These are phyloP conservation scores for Pantherophis vulpinus DNA, from an alignment of 2,797 vertebrate genomes.

Conservation along the genomic window DNA sequence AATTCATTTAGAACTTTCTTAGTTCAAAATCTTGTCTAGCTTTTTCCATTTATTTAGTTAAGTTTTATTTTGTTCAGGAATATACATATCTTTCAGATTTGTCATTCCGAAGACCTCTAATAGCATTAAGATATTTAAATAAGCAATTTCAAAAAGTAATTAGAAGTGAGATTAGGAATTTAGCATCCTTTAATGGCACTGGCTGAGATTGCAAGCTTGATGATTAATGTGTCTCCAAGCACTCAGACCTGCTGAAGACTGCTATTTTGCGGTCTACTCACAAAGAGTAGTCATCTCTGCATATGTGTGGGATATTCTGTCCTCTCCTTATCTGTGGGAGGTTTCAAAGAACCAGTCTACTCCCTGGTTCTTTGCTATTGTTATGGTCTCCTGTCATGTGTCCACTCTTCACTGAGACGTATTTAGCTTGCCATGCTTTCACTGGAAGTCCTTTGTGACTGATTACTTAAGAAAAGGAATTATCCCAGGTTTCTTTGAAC, in stretches of 20 bases:
- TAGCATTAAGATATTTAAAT: background rate
- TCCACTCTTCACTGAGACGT: background rate
- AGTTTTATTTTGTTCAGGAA: background rate
- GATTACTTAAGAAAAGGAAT: background rate
- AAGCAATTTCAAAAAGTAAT: background rate
- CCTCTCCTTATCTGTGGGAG: background rate
- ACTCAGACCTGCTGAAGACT: background rate
- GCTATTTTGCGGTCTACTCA: background rate
- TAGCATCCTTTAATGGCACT: background rate
- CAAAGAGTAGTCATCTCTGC: background rate
- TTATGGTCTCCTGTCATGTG: background rate
- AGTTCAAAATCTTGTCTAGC: background rate
- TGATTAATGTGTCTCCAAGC: background rate
- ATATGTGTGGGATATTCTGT: background rate
- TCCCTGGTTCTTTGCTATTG: background rate
- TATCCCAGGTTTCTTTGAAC: background rate
- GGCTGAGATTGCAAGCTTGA: background rate
- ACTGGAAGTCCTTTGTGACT: background rate
- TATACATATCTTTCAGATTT: background rate
- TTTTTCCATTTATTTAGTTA: background rate
- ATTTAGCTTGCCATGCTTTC: background rate
- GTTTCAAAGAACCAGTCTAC: background rate
- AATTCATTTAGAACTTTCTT: background rate
- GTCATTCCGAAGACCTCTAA: background rate
- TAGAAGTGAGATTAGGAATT: background rate